Percentiles rank a stretch among this genome's conserved stretches.
These are phyloP conservation scores for Eremophila alpestris DNA, from an alignment of 2,797 vertebrate species.

Conservation along the genomic window DNA sequence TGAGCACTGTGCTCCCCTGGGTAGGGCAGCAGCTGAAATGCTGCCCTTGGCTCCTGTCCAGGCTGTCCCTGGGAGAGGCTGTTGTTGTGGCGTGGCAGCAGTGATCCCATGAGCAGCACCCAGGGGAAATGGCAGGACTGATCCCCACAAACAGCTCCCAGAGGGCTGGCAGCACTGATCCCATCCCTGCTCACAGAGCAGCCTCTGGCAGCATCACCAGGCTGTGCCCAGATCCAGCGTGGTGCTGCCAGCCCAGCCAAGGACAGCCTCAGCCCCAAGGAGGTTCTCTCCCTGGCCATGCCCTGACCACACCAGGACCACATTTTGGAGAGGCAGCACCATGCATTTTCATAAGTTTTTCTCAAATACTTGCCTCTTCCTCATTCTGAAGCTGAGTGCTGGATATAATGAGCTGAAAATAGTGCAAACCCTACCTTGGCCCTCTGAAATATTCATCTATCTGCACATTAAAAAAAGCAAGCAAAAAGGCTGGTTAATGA, in stretches of 20 bases:
- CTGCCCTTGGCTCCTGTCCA: accelerated
- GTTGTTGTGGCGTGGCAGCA: accelerated
- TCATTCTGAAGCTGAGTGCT: not conserved
- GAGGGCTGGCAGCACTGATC: not conserved
- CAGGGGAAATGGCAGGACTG: too few relatives aligned
- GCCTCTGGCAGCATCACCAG: not conserved
- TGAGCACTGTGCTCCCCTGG: not conserved
- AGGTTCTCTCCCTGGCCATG: not conserved
- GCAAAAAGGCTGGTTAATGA: not conserved
- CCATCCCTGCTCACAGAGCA: accelerated
- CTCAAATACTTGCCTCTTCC: not conserved
- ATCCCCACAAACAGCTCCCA: not conserved
- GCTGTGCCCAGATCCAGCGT: accelerated
- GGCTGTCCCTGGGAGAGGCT: not conserved
- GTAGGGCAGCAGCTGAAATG: not conserved
- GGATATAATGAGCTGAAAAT: not conserved
- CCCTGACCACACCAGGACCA: not conserved
- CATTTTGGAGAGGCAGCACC: not conserved
- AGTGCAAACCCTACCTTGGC: not conserved
- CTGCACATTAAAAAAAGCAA: not conserved
- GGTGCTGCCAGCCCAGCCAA: not conserved
- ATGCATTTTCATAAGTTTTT: not conserved
- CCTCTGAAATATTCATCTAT: not conserved
- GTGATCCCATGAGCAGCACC: not conserved
- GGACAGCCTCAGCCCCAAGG: not conserved